Evolutionary conservation across 2,797 vertebrate genomes (phyloP).

Genomic region (Sebastes alutus): DNA sequence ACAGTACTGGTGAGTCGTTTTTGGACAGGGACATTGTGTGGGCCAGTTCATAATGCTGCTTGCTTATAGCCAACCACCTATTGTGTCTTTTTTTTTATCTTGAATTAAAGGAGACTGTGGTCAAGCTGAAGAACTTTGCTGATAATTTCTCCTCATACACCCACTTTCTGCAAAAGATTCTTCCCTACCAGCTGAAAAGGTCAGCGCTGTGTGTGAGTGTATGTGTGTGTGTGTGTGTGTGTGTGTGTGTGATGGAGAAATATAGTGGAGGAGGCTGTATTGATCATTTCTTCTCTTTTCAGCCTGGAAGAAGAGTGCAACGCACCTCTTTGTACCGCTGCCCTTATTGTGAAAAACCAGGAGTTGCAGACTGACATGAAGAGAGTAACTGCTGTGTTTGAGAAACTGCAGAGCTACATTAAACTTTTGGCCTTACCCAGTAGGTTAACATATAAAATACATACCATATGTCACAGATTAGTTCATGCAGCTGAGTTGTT

Average conservation of each 20-base stretch:
- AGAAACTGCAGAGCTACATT: constrained; percentile 92
- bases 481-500: neutral
- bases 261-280: constrained; percentile 3
- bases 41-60: neutral
- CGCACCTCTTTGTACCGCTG: constrained; percentile 89
- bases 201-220: constrained; percentile 54
- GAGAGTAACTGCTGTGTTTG: constrained; percentile 89
- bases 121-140: constrained; percentile 91
- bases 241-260: constrained; percentile 2
- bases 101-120: constrained; percentile 90
- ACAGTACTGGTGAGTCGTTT: constrained; percentile 88
- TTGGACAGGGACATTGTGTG: neutral
- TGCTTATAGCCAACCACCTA: neutral
- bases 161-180: constrained; percentile 94
- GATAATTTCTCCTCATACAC: constrained; percentile 90
- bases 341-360: constrained; percentile 87
- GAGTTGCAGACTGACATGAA: constrained; percentile 91
- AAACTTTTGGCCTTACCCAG: constrained; percentile 92
- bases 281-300: constrained; percentile 41
- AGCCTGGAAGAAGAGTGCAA: constrained; percentile 97
- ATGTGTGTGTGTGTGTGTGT: neutral
- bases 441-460: constrained; percentile 75
- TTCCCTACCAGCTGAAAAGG: constrained; percentile 99
- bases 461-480: neutral
- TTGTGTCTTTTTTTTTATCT: constrained; percentile 1